A percentile compares a stretch with the other conserved stretches of the same genome.
These are phyloP conservation scores for Erpornis zantholeuca DNA, from an alignment of 2,113 vertebrate genomes.

Conservation along the genomic window DNA sequence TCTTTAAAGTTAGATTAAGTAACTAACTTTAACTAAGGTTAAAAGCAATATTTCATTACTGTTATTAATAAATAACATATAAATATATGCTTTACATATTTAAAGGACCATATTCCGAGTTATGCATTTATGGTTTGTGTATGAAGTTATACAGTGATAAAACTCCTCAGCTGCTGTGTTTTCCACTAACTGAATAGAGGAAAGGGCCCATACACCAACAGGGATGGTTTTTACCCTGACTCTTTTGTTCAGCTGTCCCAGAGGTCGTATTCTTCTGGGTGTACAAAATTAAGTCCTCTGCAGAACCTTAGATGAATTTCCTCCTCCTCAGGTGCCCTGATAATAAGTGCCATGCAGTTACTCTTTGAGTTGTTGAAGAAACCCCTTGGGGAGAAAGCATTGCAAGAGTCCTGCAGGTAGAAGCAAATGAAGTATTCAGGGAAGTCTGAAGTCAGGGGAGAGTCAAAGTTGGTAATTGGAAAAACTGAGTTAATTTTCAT, in stretches of 20 bases:
- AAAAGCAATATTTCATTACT: slow-evolving; percentile 6
- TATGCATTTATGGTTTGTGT: background rate
- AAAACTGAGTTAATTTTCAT: background rate
- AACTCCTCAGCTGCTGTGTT: background rate
- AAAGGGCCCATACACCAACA: fast-evolving
- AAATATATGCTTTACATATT: background rate
- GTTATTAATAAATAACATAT: background rate
- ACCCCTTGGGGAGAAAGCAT: background rate
- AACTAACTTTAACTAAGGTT: too few species aligned
- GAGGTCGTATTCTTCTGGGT: background rate
- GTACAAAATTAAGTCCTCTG: background rate
- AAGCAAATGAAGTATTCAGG: background rate
- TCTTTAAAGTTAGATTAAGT: too few species aligned
- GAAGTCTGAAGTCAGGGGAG: background rate
- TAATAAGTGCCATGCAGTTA: background rate
- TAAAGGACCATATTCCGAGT: background rate
- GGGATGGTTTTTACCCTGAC: background rate
- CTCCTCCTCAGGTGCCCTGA: background rate
- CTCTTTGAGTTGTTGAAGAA: background rate
- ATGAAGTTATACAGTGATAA: background rate
- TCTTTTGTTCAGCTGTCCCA: background rate
- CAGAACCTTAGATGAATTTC: background rate
- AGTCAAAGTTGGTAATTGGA: background rate
- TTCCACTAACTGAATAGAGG: background rate
- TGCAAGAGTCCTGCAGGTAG: background rate